Conservation (phyloP, 2,888 invertebrate species). For the Rotaria sp. region DNA sequence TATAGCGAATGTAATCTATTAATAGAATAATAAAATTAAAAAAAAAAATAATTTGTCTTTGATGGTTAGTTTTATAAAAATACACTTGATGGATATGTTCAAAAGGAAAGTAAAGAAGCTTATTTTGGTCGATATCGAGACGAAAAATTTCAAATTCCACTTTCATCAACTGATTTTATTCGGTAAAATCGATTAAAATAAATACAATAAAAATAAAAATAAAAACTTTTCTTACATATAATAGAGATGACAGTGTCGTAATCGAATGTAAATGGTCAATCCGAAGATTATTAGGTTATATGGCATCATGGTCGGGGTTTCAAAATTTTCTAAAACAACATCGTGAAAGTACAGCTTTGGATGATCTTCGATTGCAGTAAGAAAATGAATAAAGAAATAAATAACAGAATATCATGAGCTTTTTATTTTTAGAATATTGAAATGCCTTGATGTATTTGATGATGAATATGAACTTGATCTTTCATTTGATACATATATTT, state of each 20-base stretch:
- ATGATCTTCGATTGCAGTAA: not conserved
- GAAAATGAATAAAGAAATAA: not conserved
- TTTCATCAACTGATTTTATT: not conserved
- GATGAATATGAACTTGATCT: not conserved
- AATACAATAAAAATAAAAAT: not conserved
- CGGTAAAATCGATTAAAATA: not conserved
- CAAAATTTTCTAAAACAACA: not conserved
- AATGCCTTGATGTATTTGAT: not conserved
- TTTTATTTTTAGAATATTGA: not conserved
- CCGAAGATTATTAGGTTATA: not conserved
- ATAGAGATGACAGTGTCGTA: not conserved
- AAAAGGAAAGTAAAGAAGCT: not conserved
- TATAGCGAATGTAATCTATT: not conserved
- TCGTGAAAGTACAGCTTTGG: not conserved
- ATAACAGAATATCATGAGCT: not conserved
- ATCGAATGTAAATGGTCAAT: not conserved
- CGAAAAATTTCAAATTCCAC: not conserved
- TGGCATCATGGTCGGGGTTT: not conserved
- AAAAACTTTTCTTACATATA: not conserved
- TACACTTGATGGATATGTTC: not conserved
- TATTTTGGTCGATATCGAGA: slow-evolving; percentile 6
- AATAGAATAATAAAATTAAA: too few species aligned
- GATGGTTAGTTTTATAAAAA: not conserved
- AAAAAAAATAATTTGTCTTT: not conserved
- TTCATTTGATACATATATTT: not conserved